Evolutionary conservation across 2,113 vertebrate genomes (phyloP).

Genomic region (Trachemys scripta): DNA sequence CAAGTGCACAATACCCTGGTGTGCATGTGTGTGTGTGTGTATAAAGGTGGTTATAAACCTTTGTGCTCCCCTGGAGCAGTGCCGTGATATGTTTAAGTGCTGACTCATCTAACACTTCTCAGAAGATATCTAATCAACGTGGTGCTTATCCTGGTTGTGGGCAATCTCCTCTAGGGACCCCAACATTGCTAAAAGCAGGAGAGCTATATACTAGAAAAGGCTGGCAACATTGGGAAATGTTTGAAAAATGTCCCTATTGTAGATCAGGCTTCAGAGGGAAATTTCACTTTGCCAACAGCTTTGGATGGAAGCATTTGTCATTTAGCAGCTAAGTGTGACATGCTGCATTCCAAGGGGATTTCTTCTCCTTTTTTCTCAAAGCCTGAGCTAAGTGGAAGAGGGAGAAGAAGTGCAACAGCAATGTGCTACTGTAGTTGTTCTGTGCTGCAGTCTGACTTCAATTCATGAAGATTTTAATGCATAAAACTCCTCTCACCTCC

Average conservation of each 20-base stretch:
- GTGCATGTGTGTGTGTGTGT: background rate
- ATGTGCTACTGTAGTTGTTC: background rate
- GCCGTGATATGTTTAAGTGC: background rate
- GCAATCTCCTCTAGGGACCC: background rate
- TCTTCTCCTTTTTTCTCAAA: background rate
- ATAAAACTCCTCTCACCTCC: background rate
- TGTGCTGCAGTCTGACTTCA: conserved; percentile 2
- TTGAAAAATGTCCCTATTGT: background rate
- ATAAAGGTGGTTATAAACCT: conserved; percentile 34
- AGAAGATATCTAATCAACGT: background rate
- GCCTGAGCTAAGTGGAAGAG: background rate
- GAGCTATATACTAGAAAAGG: background rate
- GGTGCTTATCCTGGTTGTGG: background rate
- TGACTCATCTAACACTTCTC: background rate
- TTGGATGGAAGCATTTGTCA: background rate
- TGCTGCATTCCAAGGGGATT: background rate
- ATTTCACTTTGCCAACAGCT: conserved; percentile 5
- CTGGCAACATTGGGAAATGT: background rate
- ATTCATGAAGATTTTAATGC: background rate
- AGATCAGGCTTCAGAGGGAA: background rate
- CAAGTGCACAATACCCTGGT: background rate
- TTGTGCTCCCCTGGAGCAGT: conserved; percentile 6
- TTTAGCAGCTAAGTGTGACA: background rate
- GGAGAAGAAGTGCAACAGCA: background rate
- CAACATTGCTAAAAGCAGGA: background rate